Percentiles rank a stretch among this genome's conserved stretches.
Conservation (phyloP, 2,113 vertebrate genomes). For the Rhynchomys soricoides region DNA sequence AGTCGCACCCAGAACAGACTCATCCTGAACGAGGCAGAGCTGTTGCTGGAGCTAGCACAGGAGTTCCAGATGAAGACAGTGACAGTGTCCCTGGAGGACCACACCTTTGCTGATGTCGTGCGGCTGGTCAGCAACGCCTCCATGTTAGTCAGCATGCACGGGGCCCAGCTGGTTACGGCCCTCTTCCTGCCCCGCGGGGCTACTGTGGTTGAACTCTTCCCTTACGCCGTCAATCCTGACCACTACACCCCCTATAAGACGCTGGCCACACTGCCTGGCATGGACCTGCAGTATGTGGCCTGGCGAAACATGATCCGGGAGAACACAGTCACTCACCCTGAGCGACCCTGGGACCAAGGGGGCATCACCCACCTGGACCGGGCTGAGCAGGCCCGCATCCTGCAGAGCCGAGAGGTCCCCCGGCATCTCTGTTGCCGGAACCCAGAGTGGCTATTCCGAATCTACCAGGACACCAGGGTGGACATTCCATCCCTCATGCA, state of each 20-base stretch:
- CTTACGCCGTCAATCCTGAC: slow-evolving; percentile 96
- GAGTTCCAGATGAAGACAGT: slow-evolving; percentile 98
- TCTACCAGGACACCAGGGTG: slow-evolving; percentile 98
- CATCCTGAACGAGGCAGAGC: slow-evolving; percentile 96
- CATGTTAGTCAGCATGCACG: slow-evolving; percentile 98
- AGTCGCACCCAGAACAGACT: slow-evolving; percentile 94
- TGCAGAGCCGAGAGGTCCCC: slow-evolving; percentile 92
- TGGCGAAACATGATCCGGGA: slow-evolving; percentile 93
- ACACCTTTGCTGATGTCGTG: slow-evolving; percentile 91
- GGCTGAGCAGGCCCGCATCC: slow-evolving; percentile 93
- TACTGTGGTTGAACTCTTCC: slow-evolving; percentile 94
- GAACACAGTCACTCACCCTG: slow-evolving; percentile 92
- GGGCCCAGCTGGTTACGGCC: slow-evolving; percentile 94
- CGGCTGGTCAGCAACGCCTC: slow-evolving; percentile 92
- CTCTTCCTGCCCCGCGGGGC: slow-evolving; percentile 96
- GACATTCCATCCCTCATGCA: slow-evolving; percentile 93
- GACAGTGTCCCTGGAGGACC: slow-evolving; percentile 95
- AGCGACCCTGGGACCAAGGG: slow-evolving; percentile 96
- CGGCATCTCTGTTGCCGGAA: slow-evolving; percentile 97
- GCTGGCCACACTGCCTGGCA: slow-evolving; percentile 93
- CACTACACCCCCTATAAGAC: slow-evolving; percentile 98
- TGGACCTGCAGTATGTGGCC: slow-evolving; percentile 96
- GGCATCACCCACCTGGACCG: slow-evolving; percentile 94
- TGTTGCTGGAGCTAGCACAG: slow-evolving; percentile 94
- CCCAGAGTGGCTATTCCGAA: slow-evolving; percentile 97